These are phyloP conservation scores for Enteromius viviparus DNA, from an alignment of 2,797 vertebrate species.

Conservation along the genomic window DNA sequence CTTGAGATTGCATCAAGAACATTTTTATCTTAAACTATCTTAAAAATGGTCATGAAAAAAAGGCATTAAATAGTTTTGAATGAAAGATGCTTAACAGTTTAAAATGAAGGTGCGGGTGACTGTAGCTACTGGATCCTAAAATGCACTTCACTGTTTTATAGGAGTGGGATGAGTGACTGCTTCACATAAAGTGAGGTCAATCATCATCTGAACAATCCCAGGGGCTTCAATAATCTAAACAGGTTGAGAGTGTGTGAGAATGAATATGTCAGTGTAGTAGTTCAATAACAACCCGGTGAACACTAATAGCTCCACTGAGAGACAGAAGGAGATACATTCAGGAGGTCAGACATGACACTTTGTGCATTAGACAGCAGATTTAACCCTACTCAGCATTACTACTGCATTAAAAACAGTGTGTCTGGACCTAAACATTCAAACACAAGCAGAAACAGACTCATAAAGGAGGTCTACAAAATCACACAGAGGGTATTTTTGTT, in stretches of 20 bases:
- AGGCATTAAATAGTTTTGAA: background rate
- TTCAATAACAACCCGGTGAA: conserved; percentile 11
- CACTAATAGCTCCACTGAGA: background rate
- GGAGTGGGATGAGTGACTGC: background rate
- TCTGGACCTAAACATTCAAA: background rate
- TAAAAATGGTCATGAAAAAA: background rate
- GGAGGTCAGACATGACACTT: conserved; percentile 8
- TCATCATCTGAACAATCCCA: conserved; percentile 5
- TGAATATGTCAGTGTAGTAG: background rate
- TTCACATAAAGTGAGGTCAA: background rate
- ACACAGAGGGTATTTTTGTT: background rate
- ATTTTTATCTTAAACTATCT: background rate
- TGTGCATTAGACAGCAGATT: conserved; percentile 67
- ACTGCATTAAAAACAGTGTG: conserved; percentile 68
- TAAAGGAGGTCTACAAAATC: background rate
- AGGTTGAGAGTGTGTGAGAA: background rate
- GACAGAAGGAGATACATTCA: background rate
- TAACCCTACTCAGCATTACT: conserved; percentile 71
- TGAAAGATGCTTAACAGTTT: background rate
- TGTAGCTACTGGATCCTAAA: background rate
- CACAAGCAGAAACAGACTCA: background rate
- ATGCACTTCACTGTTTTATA: background rate
- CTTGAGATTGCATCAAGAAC: background rate
- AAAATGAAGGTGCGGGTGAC: background rate
- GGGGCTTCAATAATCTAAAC: background rate